Evolutionary conservation across 2,888 invertebrate genomes (phyloP), one percentile per base, ranked within the genome.

Genomic region (Gnatocerus cornutus): DNA sequence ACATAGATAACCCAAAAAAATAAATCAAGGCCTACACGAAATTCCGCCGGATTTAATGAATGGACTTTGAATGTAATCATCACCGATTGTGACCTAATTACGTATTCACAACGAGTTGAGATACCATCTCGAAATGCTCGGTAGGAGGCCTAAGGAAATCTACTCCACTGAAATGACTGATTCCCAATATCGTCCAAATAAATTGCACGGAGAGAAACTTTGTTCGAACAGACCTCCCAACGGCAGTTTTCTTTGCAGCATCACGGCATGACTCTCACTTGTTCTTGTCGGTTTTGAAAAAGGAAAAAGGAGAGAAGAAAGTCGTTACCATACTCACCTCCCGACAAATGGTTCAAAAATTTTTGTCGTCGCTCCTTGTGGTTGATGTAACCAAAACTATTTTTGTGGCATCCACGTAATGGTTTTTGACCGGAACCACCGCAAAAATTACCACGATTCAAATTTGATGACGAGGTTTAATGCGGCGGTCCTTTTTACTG

Each of bases 81-180:
- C 56, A 41, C 56, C 41, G 56, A 56, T 16, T 56, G 56, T 56
- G 41, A 56, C 56, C 56, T 56, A 56, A 56, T 56, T 56, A 56
- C 10, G 39, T 56, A 56, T 56, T 56, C 56, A 56, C 56, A 9
- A 14, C 56, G 12, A 5, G 16, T 33, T 1, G 55, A 55, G 55
- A 56, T 56, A 56, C 6, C 1, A 56, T 56, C 56, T 41, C n/a
- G 30, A 52, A 29, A 27, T 27, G 30, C 52, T 30, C 30, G 30
- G 52, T 52, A 52, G 30, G 52, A 52, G 30, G 30, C 52, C 30
- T 6, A 12, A 10, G 30, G 30, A 30, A 52, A 52, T 52, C 29
- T 52, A 52, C 52, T 30, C 2, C 16, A 48, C 1, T 48, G 27
- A 16, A n/a, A 10, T 43, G 43, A 8, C n/a, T 10, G 12, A 43